These are phyloP conservation scores for Panagrolaimus sp. DNA, from an alignment of 1,140 invertebrate genomes.

Conservation along the genomic window DNA sequence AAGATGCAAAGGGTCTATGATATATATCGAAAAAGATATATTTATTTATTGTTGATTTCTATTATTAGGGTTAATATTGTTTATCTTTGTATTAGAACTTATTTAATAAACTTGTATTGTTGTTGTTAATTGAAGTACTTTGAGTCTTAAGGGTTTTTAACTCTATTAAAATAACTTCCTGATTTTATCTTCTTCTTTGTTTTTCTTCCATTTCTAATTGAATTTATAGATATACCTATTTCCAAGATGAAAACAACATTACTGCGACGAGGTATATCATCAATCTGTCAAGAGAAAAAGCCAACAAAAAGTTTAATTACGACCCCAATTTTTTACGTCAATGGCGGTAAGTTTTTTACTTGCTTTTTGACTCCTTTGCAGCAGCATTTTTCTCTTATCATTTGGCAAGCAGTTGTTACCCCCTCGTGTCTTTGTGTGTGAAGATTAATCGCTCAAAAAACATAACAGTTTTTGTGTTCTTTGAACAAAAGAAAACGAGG, in stretches of 20 bases:
- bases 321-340: slow-evolving; percentile 94
- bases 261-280: no score
- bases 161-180: no score
- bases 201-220: no score
- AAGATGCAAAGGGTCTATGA: neutral
- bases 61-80: neutral
- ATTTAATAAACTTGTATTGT: neutral
- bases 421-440: neutral
- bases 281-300: no score
- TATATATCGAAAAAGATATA: neutral
- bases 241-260: no score
- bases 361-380: no score
- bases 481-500: neutral
- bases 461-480: neutral
- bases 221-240: no score
- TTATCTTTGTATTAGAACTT: neutral
- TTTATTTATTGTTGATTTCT: neutral
- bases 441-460: slow-evolving; percentile 10
- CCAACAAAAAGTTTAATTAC: slow-evolving; percentile 66
- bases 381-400: no score
- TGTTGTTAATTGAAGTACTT: no score
- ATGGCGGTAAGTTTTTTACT: slow-evolving; percentile 68
- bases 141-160: no score
- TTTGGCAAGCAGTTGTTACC: no score
- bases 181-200: no score